Percentiles rank a stretch among this genome's conserved stretches.
phyloP scores from a whole-genome alignment of 2,113 vertebrate species.

The Pantherophis guttatus region DNA sequence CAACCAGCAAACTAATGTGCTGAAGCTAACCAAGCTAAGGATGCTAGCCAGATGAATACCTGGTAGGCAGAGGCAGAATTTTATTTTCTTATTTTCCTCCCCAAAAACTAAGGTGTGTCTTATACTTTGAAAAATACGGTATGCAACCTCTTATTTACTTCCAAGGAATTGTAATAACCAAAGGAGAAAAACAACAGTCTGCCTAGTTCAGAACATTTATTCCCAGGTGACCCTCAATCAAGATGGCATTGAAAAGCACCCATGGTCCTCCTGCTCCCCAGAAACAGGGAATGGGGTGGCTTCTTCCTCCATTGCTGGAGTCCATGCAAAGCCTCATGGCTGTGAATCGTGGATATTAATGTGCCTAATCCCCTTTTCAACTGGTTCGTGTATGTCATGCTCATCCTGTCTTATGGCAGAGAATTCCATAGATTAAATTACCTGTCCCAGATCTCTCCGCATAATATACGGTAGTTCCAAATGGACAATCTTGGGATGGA shows the following conservation, averaged over 20 bases:
- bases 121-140: background rate
- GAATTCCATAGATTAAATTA: background rate
- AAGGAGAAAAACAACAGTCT: background rate
- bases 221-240: background rate
- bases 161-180: background rate
- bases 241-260: background rate
- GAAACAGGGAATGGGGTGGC: background rate
- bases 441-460: background rate
- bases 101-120: too few species aligned
- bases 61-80: too few species aligned
- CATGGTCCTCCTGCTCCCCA: background rate
- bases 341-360: background rate
- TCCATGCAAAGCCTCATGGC: background rate
- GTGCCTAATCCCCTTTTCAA: background rate
- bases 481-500: background rate
- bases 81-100: too few species aligned
- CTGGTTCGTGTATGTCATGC: background rate
- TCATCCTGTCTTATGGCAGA: background rate
- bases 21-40: too few species aligned
- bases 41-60: too few species aligned
- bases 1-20: too few species aligned
- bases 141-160: background rate
- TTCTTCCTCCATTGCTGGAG: background rate
- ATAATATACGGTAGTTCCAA: background rate
- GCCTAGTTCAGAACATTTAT: background rate